Conservation (phyloP, 2,797 vertebrate species). For the Pipistrellus nathusii region DNA sequence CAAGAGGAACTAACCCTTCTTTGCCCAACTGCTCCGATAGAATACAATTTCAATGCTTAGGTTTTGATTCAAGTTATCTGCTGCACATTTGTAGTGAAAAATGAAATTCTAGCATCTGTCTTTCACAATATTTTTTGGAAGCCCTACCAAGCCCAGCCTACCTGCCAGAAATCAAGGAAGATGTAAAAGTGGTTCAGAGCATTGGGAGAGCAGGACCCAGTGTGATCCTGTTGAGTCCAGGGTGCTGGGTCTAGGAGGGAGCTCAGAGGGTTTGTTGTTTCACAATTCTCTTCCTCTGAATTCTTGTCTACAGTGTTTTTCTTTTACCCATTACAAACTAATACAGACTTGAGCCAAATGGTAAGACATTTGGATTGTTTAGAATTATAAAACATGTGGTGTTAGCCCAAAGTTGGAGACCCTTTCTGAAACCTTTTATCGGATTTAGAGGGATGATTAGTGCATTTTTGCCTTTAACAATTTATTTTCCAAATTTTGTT, state of each 20-base stretch:
- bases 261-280: background rate
- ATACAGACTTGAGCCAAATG: background rate
- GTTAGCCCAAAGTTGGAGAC: background rate
- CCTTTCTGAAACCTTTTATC: background rate
- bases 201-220: background rate
- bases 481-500: background rate
- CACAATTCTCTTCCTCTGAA: background rate
- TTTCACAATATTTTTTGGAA: background rate
- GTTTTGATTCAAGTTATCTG: background rate
- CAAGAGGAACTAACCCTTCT: slow-evolving; percentile 27
- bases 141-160: background rate
- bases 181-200: background rate
- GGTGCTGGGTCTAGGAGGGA: background rate
- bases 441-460: background rate
- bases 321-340: slow-evolving; percentile 2
- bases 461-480: background rate
- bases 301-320: background rate
- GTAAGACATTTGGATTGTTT: background rate
- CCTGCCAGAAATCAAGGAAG: background rate
- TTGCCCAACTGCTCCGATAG: slow-evolving; percentile 56
- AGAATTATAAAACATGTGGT: background rate
- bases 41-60: slow-evolving; percentile 52
- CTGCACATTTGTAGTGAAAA: slow-evolving; percentile 22
- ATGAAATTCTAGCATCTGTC: background rate
- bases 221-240: fast-evolving